phyloP scores from a whole-genome alignment of 2,797 vertebrate species.

The Ciconia nigra region DNA sequence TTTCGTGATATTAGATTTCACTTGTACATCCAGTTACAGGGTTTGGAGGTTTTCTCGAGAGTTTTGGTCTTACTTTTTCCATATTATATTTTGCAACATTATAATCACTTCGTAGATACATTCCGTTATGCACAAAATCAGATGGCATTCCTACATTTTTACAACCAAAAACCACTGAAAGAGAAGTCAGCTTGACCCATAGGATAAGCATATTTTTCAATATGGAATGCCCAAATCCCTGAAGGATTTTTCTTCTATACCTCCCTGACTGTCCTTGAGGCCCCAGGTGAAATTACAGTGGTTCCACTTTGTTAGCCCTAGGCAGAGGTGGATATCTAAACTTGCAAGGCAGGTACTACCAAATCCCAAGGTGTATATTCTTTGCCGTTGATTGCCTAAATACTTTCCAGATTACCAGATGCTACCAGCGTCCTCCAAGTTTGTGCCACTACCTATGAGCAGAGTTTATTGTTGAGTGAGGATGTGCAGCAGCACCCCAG shows the following conservation, averaged over 20 bases:
- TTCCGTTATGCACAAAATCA: background rate
- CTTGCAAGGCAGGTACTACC: background rate
- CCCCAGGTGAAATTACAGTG: background rate
- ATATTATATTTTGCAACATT: background rate
- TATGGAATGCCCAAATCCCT: background rate
- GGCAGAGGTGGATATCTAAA: background rate
- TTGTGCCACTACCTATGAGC: background rate
- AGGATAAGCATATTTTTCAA: background rate
- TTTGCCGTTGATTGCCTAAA: background rate
- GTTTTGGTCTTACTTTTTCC: background rate
- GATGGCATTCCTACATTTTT: background rate
- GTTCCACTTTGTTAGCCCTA: background rate
- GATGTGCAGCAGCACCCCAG: background rate
- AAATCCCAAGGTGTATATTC: background rate
- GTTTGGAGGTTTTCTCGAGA: background rate
- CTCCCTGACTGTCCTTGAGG: background rate
- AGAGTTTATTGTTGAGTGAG: background rate
- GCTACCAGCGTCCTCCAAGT: background rate
- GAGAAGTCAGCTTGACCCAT: background rate
- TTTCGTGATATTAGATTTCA: background rate
- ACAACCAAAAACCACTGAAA: background rate
- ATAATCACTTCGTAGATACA: background rate
- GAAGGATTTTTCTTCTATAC: background rate
- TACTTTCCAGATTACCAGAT: background rate
- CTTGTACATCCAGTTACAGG: background rate